Percentiles rank a stretch among this genome's conserved stretches.
These are phyloP conservation scores for Dipus sagitta DNA, from an alignment of 2,797 vertebrate species.

Conservation along the genomic window DNA sequence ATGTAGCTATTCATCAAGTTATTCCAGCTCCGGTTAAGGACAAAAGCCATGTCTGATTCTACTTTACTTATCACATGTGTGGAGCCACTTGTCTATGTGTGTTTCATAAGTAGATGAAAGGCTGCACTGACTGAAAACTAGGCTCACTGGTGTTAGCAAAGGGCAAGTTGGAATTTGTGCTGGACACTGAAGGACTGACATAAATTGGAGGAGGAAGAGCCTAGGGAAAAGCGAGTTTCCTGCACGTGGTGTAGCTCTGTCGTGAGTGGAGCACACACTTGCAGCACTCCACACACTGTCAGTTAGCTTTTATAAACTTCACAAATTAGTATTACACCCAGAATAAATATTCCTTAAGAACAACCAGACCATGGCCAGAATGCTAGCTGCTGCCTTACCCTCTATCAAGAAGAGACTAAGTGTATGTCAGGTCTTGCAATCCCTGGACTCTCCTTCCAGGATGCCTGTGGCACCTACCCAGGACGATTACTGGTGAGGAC, in stretches of 20 bases:
- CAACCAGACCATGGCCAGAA: background rate
- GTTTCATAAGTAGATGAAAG: slow-evolving; percentile 29
- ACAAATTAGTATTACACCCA: background rate
- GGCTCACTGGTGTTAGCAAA: background rate
- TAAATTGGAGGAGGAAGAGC: background rate
- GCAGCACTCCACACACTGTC: background rate
- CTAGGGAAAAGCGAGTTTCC: background rate
- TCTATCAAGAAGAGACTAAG: background rate
- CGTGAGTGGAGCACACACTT: too few relatives aligned
- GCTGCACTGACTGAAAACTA: background rate
- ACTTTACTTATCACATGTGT: background rate
- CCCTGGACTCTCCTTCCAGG: background rate
- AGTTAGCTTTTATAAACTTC: background rate
- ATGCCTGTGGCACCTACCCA: background rate
- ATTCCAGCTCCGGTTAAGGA: background rate
- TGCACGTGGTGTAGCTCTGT: background rate
- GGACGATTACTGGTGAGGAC: background rate
- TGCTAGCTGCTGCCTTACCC: background rate
- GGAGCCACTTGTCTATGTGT: background rate
- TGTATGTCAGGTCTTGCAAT: background rate
- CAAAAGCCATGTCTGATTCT: background rate
- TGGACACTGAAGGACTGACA: background rate
- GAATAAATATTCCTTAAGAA: background rate
- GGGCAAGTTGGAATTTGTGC: background rate
- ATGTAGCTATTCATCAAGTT: background rate